Evolutionary conservation across 2,888 invertebrate genomes (phyloP), one percentile per base, ranked within the genome.

Genomic region (Scaptomyza caliginosa): DNA sequence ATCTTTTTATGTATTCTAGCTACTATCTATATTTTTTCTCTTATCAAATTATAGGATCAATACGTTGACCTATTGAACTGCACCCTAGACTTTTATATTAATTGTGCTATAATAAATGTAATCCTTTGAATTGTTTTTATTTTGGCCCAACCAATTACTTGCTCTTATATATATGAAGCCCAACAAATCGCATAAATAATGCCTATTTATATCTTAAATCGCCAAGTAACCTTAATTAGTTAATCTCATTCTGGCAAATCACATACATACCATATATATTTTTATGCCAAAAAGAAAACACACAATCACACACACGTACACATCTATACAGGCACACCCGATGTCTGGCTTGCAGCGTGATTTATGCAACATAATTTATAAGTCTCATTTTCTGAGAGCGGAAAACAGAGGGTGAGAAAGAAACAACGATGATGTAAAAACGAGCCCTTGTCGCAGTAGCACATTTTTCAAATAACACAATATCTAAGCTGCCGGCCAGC

Each of bases 341-440:
- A 17, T 32, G 26, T 24, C n/a, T 11, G 30, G 43, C 49, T 46
- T 66, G 52, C 48, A 60, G 36, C 54, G 67, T 81, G 79, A 76
- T 82, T 82, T 85, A 85, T 80, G 76, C 76, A 62, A 50, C 68
- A 69, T 82, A 58, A 81, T 80, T 81, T 82, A 84, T 80, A 76
- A 74, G 56, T 56, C 75, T 73, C 81, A 70, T 77, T 80, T 80
- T 62, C 66, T 50, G 67, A 52, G 32, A 30, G 28, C 40, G 19
- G 17, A 56, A 24, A 24, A 16, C 3, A 21, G 21, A 21, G 21
- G 4, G 4, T 21, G 34, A 34, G 4, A 7, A 16, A 5, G 19
- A 40, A 26, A 48, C 16, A 21, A 16, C 17, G 24, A 50, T 26
- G 19, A 45, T 50, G 56, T 62, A 39, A 54, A 32, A 36, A 34